Conservation (phyloP, 1,140 invertebrate species). For the Drosophila sulfurigaster region DNA sequence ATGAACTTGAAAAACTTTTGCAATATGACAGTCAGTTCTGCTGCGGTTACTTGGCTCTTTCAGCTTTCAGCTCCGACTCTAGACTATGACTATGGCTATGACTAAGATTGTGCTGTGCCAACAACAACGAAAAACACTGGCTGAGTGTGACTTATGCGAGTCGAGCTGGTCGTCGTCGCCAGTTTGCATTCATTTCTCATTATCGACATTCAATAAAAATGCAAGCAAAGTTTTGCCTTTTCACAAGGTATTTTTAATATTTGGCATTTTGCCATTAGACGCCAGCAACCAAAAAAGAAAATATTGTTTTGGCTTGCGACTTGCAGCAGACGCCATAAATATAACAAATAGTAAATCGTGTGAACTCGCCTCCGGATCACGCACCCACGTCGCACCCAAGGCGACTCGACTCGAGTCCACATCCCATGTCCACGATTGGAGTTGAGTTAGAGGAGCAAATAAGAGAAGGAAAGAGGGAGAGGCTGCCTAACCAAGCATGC, state of each 20-base stretch:
- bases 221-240: constrained; percentile 61
- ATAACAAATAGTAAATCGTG: constrained; percentile 36
- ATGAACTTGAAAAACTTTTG: constrained; percentile 78
- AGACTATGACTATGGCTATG: no score
- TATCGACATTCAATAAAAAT: constrained; percentile 75
- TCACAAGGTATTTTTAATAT: constrained; percentile 52
- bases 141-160: constrained; percentile 51
- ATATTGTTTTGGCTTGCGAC: constrained; percentile 65
- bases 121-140: no score
- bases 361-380: constrained; percentile 32
- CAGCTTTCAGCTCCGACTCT: not conserved
- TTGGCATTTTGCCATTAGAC: constrained; percentile 71
- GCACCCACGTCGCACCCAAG: constrained; percentile 44
- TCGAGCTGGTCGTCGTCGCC: constrained; percentile 37
- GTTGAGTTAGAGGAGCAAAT: no score
- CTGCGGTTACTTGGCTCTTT: constrained; percentile 1
- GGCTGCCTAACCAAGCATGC: constrained; percentile 68
- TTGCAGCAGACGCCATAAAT: constrained; percentile 79
- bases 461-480: constrained; percentile 16
- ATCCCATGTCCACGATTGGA: constrained; percentile 1
- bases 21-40: constrained; percentile 62
- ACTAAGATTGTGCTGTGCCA: not conserved
- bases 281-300: constrained; percentile 19
- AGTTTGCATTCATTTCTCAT: constrained; percentile 75
- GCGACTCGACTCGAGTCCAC: constrained; percentile 36